Evolutionary conservation across 2,797 vertebrate genomes (phyloP).

Genomic region (Pangasius larnaudii): DNA sequence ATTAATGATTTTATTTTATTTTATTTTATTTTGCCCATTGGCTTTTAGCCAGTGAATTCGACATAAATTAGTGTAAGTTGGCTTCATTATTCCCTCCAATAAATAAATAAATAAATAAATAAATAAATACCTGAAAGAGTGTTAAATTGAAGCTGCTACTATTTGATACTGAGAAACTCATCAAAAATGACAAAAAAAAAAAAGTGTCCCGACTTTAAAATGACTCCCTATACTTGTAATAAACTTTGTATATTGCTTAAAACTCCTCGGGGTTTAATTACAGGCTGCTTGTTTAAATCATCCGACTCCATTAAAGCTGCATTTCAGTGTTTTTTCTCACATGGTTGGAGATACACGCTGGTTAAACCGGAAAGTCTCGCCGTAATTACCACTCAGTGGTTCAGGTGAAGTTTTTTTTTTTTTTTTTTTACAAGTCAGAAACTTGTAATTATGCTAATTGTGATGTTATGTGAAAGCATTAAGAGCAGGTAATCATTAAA

Average conservation of each 20-base stretch:
- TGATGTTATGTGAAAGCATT: constrained; percentile 8
- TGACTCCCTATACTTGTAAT: neutral
- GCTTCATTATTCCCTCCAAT: neutral
- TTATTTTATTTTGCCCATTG: neutral
- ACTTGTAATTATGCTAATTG: constrained; percentile 6
- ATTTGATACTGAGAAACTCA: neutral
- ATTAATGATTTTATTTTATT: neutral
- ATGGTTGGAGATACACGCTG: constrained; percentile 15
- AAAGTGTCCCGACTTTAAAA: neutral
- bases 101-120: too few species aligned
- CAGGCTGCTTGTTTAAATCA: neutral
- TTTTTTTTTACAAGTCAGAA: neutral
- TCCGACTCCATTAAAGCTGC: neutral
- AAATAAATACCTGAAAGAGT: neutral
- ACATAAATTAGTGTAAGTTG: neutral
- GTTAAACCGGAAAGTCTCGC: neutral
- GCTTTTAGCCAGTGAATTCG: neutral
- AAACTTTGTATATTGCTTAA: neutral
- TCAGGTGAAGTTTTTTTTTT: neutral
- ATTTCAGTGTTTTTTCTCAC: neutral
- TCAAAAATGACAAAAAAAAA: neutral
- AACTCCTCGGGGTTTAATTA: constrained; percentile 20
- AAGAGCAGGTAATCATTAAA: neutral
- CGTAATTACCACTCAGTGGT: neutral
- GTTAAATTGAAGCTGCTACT: neutral